phyloP scores from a whole-genome alignment of 1,140 invertebrate species.

The Solen grandis region DNA sequence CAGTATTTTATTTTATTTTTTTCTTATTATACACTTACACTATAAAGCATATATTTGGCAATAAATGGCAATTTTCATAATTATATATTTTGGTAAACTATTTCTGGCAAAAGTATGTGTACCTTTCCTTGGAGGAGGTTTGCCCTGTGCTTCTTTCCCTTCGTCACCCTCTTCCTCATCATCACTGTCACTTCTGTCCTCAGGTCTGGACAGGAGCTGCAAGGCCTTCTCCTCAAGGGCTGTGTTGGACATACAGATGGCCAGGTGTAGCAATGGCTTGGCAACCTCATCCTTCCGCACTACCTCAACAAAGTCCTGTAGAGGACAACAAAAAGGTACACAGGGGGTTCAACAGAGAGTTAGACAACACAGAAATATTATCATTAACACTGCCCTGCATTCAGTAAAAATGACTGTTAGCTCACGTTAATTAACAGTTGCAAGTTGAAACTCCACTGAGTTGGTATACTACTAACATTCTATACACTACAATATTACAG shows the following conservation, averaged over 20 bases:
- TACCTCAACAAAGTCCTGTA: slow-evolving; percentile 34
- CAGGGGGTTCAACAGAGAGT: background rate
- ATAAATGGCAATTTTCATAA: background rate
- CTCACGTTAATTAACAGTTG: too few species aligned
- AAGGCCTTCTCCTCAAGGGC: slow-evolving; percentile 68
- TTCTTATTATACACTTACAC: too few species aligned
- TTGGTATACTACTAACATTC: too few species aligned
- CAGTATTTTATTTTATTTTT: too few species aligned
- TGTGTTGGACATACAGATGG: slow-evolving; percentile 70
- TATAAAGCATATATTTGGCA: background rate
- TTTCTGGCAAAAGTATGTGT: slow-evolving; percentile 5
- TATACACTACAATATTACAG: too few species aligned
- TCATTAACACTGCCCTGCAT: background rate
- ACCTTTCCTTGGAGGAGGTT: slow-evolving; percentile 72
- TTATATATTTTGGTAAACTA: background rate
- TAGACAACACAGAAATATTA: background rate
- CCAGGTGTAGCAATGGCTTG: slow-evolving; percentile 67
- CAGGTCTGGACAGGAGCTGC: slow-evolving; percentile 58
- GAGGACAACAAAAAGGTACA: background rate
- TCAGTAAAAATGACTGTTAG: too few species aligned
- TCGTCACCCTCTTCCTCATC: slow-evolving; percentile 5
- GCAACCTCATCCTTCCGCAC: slow-evolving; percentile 59
- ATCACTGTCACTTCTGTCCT: slow-evolving; percentile 18
- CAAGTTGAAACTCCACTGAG: too few species aligned
- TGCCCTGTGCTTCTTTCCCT: background rate